Conservation (phyloP, 2,797 vertebrate genomes). For the Scyliorhinus canicula region DNA sequence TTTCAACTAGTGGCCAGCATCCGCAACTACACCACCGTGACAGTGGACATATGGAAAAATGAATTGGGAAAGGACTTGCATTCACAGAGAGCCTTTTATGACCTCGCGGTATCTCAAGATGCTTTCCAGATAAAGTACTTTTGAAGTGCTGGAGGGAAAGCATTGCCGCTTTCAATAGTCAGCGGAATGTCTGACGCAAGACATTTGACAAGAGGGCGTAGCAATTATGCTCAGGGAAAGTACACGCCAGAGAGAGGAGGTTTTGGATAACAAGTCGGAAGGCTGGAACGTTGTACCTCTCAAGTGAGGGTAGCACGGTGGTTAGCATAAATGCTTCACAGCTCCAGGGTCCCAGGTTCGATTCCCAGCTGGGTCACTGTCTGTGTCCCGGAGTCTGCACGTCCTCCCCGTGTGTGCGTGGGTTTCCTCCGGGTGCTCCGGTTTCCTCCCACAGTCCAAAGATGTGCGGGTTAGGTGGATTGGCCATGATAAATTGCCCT, state of each 20-base stretch:
- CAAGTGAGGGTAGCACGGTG: no score
- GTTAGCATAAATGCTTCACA: no score
- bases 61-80: neutral
- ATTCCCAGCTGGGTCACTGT: no score
- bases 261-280: neutral
- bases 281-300: neutral
- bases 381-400: no score
- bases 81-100: neutral
- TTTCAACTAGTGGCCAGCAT: neutral
- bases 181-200: neutral
- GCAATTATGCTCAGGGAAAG: neutral
- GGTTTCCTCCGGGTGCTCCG: no score
- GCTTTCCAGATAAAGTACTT: neutral
- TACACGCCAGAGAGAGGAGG: neutral
- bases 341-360: no score
- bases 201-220: neutral
- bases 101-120: neutral
- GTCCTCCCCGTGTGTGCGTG: no score
- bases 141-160: neutral
- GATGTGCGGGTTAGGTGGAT: no score
- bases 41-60: neutral
- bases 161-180: neutral
- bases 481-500: no score
- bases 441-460: no score
- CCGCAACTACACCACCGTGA: neutral